A percentile compares a stretch with the other conserved stretches of the same genome.
Evolutionary conservation across 1,140 invertebrate species (phyloP).

Genomic region (Aporrectodea caliginosa): DNA sequence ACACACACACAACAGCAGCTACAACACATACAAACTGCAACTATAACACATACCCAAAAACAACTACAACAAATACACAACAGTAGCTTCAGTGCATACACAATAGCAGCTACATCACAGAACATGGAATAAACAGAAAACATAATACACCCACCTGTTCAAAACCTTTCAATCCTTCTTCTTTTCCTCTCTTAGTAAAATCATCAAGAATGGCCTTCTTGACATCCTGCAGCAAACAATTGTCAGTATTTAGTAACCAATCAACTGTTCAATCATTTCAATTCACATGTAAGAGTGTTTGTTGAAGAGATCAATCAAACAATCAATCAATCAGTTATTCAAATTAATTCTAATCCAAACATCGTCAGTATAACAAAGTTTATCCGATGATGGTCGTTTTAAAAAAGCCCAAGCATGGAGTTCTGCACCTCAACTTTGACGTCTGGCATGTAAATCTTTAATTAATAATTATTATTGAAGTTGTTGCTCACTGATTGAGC

Average conservation of each 20-base stretch:
- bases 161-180: slow-evolving; percentile 84
- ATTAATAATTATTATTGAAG: too few species aligned
- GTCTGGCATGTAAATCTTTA: too few species aligned
- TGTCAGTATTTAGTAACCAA: not conserved
- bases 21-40: too few species aligned
- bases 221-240: slow-evolving; percentile 59
- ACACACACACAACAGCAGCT: too few species aligned
- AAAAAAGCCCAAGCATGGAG: too few species aligned
- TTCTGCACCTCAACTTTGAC: too few species aligned
- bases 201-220: slow-evolving; percentile 84
- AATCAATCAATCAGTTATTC: not conserved
- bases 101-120: too few species aligned
- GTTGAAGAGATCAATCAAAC: not conserved
- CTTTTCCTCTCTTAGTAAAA: slow-evolving; percentile 77
- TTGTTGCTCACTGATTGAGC: too few species aligned
- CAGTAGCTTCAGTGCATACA: too few species aligned
- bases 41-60: too few species aligned
- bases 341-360: not conserved
- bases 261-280: not conserved
- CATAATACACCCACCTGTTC: slow-evolving; percentile 86
- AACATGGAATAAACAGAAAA: too few species aligned
- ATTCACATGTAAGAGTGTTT: not conserved
- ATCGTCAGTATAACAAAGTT: not conserved
- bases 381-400: not conserved
- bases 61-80: too few species aligned